Percentiles rank a stretch among this genome's conserved stretches.
These are phyloP conservation scores for Vespertilio murinus DNA, from an alignment of 2,797 vertebrate species.

Conservation along the genomic window DNA sequence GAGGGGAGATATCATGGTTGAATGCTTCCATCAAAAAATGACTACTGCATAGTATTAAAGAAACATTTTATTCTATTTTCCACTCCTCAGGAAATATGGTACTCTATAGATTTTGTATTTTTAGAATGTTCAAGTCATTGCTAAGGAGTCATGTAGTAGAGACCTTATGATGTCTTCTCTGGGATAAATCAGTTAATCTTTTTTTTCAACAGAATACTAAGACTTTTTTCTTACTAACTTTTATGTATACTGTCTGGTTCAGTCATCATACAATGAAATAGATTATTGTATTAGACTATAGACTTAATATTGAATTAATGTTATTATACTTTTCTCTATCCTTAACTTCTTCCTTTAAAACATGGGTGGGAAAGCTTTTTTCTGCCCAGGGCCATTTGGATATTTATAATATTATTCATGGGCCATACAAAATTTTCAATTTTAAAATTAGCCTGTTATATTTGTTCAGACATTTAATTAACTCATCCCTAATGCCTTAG, in stretches of 20 bases:
- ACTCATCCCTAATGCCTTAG: too few species aligned
- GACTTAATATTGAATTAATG: not conserved
- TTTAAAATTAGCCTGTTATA: too few species aligned
- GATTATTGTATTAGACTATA: not conserved
- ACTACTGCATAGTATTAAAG: not conserved
- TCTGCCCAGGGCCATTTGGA: too few species aligned
- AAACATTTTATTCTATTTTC: not conserved
- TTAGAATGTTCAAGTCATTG: not conserved
- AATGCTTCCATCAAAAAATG: not conserved
- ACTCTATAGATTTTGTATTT: not conserved
- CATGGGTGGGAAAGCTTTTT: too few species aligned
- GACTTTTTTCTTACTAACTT: not conserved
- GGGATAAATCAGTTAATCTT: not conserved
- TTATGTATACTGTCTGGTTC: not conserved
- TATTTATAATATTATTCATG: too few species aligned
- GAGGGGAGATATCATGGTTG: not conserved
- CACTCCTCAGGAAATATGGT: not conserved
- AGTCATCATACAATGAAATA: not conserved
- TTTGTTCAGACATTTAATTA: too few species aligned
- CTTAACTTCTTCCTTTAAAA: not conserved
- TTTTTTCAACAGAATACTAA: not conserved
- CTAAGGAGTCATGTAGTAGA: not conserved
- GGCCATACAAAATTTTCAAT: too few species aligned
- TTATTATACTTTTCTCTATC: not conserved
- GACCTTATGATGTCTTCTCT: not conserved